Conservation (phyloP, 2,113 vertebrate genomes). For the Turdus rufiventris region DNA sequence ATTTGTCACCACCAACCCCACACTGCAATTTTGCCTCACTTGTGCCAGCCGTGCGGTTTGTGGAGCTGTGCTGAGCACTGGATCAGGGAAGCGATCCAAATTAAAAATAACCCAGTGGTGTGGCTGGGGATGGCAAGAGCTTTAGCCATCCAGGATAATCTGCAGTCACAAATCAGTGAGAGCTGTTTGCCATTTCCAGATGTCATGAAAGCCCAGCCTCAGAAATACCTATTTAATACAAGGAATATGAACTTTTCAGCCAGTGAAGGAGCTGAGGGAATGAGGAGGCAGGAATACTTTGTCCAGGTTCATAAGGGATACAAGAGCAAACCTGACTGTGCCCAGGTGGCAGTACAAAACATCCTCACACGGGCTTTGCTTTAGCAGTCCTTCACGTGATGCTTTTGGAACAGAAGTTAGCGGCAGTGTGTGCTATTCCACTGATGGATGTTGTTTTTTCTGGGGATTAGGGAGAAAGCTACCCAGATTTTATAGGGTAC, state of each 20-base stretch:
- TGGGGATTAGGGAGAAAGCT: not conserved
- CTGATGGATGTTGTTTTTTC: not conserved
- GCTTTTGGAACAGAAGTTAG: not conserved
- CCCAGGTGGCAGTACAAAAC: not conserved
- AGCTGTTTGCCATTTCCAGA: not conserved
- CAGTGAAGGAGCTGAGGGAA: not conserved
- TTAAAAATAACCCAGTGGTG: not conserved
- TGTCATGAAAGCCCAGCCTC: not conserved
- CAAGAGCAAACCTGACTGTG: not conserved
- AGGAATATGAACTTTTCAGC: not conserved
- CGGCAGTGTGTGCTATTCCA: not conserved
- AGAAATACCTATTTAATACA: not conserved
- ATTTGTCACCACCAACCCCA: not conserved
- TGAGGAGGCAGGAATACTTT: not conserved
- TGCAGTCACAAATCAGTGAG: not conserved
- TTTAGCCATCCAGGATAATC: not conserved
- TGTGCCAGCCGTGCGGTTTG: not conserved
- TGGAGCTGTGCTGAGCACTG: not conserved
- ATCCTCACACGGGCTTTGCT: not conserved
- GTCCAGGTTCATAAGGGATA: not conserved
- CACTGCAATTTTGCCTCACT: not conserved
- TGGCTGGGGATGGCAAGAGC: not conserved
- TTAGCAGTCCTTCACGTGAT: not conserved
- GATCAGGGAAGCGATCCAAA: not conserved
- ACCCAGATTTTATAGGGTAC: not conserved